phyloP scores from a whole-genome alignment of 2,797 vertebrate genomes.

The Girardinus metallicus region DNA sequence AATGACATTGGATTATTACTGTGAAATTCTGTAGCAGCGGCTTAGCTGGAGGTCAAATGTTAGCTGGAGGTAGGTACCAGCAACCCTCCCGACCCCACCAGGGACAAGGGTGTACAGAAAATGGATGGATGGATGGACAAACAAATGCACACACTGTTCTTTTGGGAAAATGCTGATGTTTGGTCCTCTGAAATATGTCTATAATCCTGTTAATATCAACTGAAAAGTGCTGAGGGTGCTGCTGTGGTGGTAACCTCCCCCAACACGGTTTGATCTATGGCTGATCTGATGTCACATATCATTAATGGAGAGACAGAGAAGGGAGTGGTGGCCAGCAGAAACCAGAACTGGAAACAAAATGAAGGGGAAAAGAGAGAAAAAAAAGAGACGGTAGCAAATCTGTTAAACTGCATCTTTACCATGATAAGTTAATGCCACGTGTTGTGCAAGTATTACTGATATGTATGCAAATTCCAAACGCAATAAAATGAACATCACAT shows the following conservation, averaged over 20 bases:
- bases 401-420: not conserved
- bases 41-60: not conserved
- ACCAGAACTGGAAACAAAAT: not conserved
- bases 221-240: constrained; percentile 20
- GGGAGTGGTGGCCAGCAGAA: not conserved
- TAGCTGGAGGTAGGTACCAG: too few species aligned
- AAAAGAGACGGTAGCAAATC: not conserved
- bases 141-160: not conserved
- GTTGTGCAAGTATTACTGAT: too few species aligned
- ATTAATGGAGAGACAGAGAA: constrained; percentile 7
- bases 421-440: not conserved
- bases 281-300: constrained; percentile 26
- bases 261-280: constrained; percentile 20
- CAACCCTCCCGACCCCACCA: too few species aligned
- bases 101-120: too few species aligned
- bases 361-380: not conserved
- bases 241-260: constrained; percentile 13
- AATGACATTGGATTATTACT: not conserved
- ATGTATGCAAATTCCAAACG: too few species aligned
- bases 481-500: too few species aligned
- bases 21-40: not conserved
- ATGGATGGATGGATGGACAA: too few species aligned
- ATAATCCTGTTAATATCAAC: constrained; percentile 25
- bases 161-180: constrained; percentile 12
- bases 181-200: constrained; percentile 36